Evolutionary conservation across 2,888 invertebrate species (phyloP), one percentile per base, ranked within the genome.

Genomic region (Macrophya alboannulata): DNA sequence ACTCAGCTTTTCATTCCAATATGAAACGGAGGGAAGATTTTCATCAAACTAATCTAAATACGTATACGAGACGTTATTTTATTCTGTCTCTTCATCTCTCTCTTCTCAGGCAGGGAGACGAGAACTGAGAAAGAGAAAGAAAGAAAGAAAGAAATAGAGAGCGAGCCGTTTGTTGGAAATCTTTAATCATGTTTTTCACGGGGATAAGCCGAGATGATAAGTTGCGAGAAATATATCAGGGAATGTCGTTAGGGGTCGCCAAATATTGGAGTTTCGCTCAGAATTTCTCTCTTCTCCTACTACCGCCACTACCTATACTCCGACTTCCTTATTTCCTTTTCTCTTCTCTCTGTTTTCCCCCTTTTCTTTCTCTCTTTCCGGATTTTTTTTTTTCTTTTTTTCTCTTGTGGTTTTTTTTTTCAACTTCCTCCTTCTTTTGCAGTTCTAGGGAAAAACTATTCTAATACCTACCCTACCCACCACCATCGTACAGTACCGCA

Each of bases 151-250:
- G 40, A 31, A 17, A 40, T 4, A 21, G 51, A 76, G 31, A 51
- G 25, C 25, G 25, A 25, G 12, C 40, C 48, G 45, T 79, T 81
- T 81, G 59, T 62, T 81, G 72, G 85, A 74, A 86, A 76, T 89
- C 89, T 88, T 90, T 90, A 90, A 90, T 91, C 90, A 90, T 89
- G 88, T 90, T 91, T 89, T 84, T 86, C 86, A 86, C 88, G 68
- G 83, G 83, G 83, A 83, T 83, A 87, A 84, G 86, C 86, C 76
- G 79, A 79, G 88, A 86, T 87, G 87, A 87, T 89, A 91, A 91
- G 89, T 91, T 89, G 88, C 89, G 88, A 90, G 90, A 90, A 89
- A 89, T 90, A 89, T 90, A 91, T 90, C 90, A 91, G 87, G 86
- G 88, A 89, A 87, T 90, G 91, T 90, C 90, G 91, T 91, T 91